Percentiles rank a stretch among this genome's conserved stretches.
These are phyloP conservation scores for Falcaria lacertinaria DNA, from an alignment of 2,888 invertebrate species.

Conservation along the genomic window DNA sequence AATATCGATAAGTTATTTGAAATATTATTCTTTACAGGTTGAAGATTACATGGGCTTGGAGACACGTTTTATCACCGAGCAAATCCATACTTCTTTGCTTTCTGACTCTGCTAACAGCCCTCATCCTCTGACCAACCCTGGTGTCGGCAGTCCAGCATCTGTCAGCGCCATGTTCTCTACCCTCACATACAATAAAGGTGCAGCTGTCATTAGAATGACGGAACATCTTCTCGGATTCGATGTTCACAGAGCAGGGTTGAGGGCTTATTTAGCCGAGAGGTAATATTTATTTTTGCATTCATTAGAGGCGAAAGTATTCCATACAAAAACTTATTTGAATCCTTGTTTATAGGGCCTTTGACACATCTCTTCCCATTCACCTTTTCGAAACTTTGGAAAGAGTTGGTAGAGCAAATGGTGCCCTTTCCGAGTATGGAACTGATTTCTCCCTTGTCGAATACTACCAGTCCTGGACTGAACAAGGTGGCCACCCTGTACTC, in stretches of 20 bases:
- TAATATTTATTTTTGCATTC: conserved; percentile 39
- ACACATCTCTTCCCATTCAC: conserved; percentile 64
- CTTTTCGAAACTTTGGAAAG: conserved; percentile 70
- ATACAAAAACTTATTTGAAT: conserved; percentile 8
- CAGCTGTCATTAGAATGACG: conserved; percentile 84
- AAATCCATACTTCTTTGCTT: conserved; percentile 82
- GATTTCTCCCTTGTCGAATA: conserved; percentile 59
- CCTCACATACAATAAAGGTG: conserved; percentile 85
- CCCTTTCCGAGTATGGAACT: conserved; percentile 50
- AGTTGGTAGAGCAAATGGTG: conserved; percentile 31
- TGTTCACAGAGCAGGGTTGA: conserved; percentile 76
- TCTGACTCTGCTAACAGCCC: conserved; percentile 79
- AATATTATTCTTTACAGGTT: conserved; percentile 74
- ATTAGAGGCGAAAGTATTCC: too few species aligned
- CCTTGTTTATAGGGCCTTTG: conserved; percentile 41
- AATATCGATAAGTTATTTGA: too few species aligned
- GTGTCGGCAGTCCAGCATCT: conserved; percentile 77
- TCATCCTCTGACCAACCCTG: conserved; percentile 79
- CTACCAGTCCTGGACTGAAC: conserved; percentile 75
- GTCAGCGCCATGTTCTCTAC: conserved; percentile 82
- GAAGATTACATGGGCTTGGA: conserved; percentile 81
- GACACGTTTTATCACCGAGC: conserved; percentile 84
- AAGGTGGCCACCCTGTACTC: conserved; percentile 81
- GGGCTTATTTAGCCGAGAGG: conserved; percentile 73
- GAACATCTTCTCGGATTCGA: conserved; percentile 79